A percentile compares a stretch with the other conserved stretches of the same genome.
Evolutionary conservation across 2,888 invertebrate genomes (phyloP).

Genomic region (Pollenia griseotomentosa): DNA sequence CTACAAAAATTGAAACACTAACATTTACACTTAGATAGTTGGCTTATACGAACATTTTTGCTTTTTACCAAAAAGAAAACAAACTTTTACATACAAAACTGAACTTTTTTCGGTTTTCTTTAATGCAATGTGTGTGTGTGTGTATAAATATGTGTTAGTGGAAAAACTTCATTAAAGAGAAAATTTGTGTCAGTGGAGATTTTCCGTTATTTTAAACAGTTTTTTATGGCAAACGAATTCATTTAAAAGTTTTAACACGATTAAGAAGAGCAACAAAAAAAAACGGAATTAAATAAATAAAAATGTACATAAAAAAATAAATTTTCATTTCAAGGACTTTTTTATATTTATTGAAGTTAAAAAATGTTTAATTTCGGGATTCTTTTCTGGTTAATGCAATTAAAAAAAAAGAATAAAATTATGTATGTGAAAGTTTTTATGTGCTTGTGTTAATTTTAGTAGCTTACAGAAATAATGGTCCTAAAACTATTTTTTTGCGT

Average conservation of each 20-base stretch:
- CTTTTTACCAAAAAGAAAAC: conserved; percentile 43
- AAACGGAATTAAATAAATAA: conserved; percentile 1
- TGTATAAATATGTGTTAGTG: conserved; percentile 1
- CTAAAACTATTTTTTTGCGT: no score
- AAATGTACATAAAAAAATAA: background rate
- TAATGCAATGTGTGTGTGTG: background rate
- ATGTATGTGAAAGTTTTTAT: no score
- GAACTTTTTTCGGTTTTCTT: background rate
- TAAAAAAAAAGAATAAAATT: no score
- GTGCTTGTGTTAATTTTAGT: no score
- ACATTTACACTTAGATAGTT: conserved; percentile 11
- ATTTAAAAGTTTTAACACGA: conserved; percentile 44
- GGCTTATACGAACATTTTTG: conserved; percentile 27
- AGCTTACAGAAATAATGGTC: no score
- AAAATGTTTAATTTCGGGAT: conserved; percentile 10
- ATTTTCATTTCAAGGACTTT: conserved; percentile 31
- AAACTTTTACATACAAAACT: conserved; percentile 12
- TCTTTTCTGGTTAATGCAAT: background rate
- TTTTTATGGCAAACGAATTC: conserved; percentile 25
- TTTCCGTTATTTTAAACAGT: conserved; percentile 40
- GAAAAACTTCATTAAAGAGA: conserved; percentile 61
- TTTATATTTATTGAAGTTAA: conserved; percentile 10
- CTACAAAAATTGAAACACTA: no score
- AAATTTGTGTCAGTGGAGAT: conserved; percentile 66
- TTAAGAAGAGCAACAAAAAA: conserved; percentile 16